Conservation (phyloP, 1,140 invertebrate genomes). For the Drosophila parvula region DNA sequence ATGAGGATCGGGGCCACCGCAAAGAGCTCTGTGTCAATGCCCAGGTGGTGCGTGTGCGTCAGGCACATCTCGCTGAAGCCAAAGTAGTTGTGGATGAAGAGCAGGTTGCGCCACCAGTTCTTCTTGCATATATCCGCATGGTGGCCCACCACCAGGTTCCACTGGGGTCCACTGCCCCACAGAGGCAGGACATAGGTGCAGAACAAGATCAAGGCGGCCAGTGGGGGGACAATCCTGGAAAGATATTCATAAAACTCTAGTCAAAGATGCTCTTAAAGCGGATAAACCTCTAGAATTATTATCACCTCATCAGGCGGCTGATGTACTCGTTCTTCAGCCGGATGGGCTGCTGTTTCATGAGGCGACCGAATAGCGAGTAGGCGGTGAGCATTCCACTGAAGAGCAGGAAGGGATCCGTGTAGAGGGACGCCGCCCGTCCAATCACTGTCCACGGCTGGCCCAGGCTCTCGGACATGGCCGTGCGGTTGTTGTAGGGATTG, state of each 20-base stretch:
- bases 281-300: not conserved
- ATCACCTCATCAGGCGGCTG: constrained; percentile 87
- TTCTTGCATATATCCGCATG: constrained; percentile 87
- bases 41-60: constrained; percentile 90
- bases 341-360: constrained; percentile 85
- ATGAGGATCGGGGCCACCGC: constrained; percentile 89
- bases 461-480: constrained; percentile 87
- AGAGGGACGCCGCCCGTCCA: constrained; percentile 87
- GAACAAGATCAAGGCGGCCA: constrained; percentile 87
- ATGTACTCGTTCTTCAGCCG: constrained; percentile 87
- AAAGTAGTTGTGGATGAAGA: constrained; percentile 88
- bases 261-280: not conserved
- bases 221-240: constrained; percentile 86
- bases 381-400: constrained; percentile 87
- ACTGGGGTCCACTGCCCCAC: constrained; percentile 87
- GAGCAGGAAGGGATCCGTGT: constrained; percentile 89
- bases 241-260: not conserved
- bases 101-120: constrained; percentile 87
- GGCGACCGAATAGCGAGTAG: constrained; percentile 86
- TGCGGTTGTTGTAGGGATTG: constrained; percentile 87
- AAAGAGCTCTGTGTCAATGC: constrained; percentile 94
- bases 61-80: constrained; percentile 89
- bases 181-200: constrained; percentile 87
- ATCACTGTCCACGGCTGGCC: constrained; percentile 87
- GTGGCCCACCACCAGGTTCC: constrained; percentile 87